Conservation (phyloP, 2,113 vertebrate species). For the Ivindomyrus marchei region DNA sequence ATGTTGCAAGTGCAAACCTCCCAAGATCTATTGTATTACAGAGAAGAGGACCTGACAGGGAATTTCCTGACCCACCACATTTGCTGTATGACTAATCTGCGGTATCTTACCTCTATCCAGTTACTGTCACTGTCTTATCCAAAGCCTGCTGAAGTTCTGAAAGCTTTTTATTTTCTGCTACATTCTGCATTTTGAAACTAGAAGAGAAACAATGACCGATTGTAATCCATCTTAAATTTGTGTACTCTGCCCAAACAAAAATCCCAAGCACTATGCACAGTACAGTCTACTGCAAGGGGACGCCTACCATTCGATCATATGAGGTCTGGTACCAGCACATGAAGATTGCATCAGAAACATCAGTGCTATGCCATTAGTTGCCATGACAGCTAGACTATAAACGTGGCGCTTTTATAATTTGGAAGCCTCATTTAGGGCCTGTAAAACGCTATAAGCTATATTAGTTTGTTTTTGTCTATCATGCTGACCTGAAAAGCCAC, state of each 20-base stretch:
- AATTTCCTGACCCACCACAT: not conserved
- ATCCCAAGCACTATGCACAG: not conserved
- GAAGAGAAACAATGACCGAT: not conserved
- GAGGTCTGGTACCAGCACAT: not conserved
- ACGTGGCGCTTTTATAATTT: slow-evolving; percentile 5
- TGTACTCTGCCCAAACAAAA: not conserved
- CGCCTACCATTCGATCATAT: not conserved
- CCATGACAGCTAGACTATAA: slow-evolving; percentile 15
- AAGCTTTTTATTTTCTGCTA: not conserved
- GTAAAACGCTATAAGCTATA: not conserved
- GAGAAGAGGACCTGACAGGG: not conserved
- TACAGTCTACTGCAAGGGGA: not conserved
- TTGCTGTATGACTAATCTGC: not conserved
- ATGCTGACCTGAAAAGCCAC: not conserved
- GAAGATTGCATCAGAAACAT: not conserved
- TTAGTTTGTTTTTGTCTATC: not conserved
- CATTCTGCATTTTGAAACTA: not conserved
- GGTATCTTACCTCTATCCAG: not conserved
- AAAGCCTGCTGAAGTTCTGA: not conserved
- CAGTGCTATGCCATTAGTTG: slow-evolving; percentile 10
- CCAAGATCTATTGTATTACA: not conserved
- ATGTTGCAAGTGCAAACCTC: not conserved
- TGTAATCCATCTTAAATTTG: not conserved
- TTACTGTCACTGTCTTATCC: not conserved
- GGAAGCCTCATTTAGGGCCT: not conserved